Evolutionary conservation across 2,113 vertebrate species (phyloP).

Genomic region (Ceyx margarethae): DNA sequence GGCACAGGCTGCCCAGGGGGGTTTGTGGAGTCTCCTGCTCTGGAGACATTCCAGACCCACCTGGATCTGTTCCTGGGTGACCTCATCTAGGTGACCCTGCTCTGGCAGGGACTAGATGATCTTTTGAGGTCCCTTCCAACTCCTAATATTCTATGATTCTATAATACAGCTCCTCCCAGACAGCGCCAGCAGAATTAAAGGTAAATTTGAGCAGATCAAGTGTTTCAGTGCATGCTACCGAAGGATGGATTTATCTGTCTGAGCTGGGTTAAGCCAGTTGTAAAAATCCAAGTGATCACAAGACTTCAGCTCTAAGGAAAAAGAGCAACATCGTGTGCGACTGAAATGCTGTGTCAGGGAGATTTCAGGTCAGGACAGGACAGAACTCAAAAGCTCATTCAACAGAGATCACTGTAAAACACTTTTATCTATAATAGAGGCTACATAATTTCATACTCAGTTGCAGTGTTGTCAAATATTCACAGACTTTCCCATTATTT

Average conservation of each 20-base stretch:
- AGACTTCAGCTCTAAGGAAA: not conserved
- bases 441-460: not conserved
- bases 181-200: not conserved
- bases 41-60: too few species aligned
- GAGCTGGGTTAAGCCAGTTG: not conserved
- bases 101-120: too few species aligned
- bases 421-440: not conserved
- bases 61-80: too few species aligned
- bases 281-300: not conserved
- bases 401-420: not conserved
- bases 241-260: not conserved
- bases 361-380: not conserved
- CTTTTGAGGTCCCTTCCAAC: too few species aligned
- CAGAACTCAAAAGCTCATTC: not conserved
- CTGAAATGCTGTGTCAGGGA: not conserved
- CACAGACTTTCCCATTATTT: not conserved
- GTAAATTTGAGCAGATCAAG: not conserved
- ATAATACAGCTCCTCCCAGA: not conserved
- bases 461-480: not conserved
- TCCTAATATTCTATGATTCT: too few species aligned
- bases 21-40: too few species aligned
- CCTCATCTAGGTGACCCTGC: too few species aligned
- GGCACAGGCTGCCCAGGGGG: too few species aligned
- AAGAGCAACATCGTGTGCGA: not conserved
- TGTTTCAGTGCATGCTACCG: not conserved